Base-by-base conservation (phyloP, 2,113 vertebrate species). In the Elanus axillaris region DNA sequence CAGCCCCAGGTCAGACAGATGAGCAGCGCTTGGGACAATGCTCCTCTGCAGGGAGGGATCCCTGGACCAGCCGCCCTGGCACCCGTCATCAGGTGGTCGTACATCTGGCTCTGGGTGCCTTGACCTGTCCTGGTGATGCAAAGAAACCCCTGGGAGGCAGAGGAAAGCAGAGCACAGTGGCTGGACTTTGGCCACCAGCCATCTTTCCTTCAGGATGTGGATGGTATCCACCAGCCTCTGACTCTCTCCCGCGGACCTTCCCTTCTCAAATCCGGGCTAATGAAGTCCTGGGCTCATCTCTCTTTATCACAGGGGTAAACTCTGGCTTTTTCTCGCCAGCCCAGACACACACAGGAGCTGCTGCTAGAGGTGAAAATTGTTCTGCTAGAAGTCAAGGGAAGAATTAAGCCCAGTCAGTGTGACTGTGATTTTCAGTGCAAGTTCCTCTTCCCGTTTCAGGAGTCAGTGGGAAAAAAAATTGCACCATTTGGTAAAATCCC, bases 31-130 rank as follows among this genome's bases (percentile, higher is more conserved):
- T 27, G 63, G 15, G 11, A n/a, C 2, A 13, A 8, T 64, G 74
- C 8, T 42, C 3, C 42, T 63, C 21, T 71, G 62, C 58, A n/a
- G 23, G 69, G 63, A 68, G 32, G 23, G 27, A 8, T 16, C 71
- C 34, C 90, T 52, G 59, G 66, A 6, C 8, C 25, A 21, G 25
- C 7, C 4, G 1, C 29, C 45, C 16, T 11, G 52, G 23, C 11
- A 6, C 45, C 81, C n/a, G 1, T 31, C 1, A 0, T 2, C 32
- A 40, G 26, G n/a, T 4, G 6, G 9, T 34, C 19, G 5, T 15
- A 0, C 2, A 1, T 13, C 21, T 31, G 77, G n/a, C 56, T 67
- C 17, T 43, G 67, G 76, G 50, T 47, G 32, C 74, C 38, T 36
- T 32, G 64, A 20, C 6, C 29, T 7, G 53, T 27, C 26, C 45